Percentiles rank a stretch among this genome's conserved stretches.
Evolutionary conservation across 2,113 vertebrate genomes (phyloP).

Genomic region (Psittacula cyanocephala): DNA sequence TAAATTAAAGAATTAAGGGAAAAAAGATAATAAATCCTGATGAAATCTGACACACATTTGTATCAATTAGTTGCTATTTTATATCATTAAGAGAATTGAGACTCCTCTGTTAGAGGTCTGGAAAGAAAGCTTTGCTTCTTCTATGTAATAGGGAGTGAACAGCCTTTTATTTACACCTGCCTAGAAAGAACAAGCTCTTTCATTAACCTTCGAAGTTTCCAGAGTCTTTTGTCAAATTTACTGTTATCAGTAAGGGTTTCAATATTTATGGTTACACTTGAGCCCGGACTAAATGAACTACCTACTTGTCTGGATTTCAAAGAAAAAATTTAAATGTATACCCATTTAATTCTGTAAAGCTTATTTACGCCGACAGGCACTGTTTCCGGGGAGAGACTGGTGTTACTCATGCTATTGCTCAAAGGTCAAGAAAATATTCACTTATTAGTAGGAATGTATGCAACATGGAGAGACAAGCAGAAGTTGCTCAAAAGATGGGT

Average conservation of each 20-base stretch:
- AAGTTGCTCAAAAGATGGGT: neutral
- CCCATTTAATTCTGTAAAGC: neutral
- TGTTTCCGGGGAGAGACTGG: neutral
- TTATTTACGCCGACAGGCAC: neutral
- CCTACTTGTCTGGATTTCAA: neutral
- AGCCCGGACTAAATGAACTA: neutral
- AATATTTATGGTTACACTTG: neutral
- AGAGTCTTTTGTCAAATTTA: neutral
- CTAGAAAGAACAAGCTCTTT: neutral
- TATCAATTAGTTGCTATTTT: neutral
- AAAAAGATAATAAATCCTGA: neutral
- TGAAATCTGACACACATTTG: neutral
- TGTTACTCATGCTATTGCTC: neutral
- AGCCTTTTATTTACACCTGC: neutral
- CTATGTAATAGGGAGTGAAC: neutral
- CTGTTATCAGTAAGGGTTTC: neutral
- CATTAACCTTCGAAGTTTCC: neutral
- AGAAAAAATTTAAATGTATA: neutral
- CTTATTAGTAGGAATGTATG: neutral
- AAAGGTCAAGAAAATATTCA: neutral
- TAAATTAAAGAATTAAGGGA: neutral
- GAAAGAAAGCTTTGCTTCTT: neutral
- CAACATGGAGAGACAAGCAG: neutral
- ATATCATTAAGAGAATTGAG: neutral
- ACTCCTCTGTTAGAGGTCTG: neutral